phyloP scores from a whole-genome alignment of 2,888 invertebrate genomes.

The Axea sp. region DNA sequence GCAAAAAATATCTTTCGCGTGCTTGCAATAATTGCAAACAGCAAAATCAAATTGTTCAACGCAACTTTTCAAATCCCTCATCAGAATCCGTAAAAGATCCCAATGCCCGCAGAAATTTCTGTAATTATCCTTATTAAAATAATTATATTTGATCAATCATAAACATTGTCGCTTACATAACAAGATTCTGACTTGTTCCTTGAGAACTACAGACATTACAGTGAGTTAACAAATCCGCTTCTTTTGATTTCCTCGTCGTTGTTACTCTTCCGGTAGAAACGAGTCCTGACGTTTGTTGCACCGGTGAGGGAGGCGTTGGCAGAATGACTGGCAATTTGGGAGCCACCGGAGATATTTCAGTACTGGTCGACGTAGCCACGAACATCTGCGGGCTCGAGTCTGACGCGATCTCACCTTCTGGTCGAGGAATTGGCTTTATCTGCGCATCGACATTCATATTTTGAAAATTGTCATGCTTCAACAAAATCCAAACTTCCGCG shows the following conservation, averaged over 20 bases:
- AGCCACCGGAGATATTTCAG: conserved; percentile 72
- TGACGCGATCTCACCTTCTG: conserved; percentile 85
- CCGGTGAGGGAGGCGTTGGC: conserved; percentile 65
- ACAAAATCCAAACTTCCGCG: too few relatives aligned
- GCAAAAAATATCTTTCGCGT: too few relatives aligned
- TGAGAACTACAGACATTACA: conserved; percentile 85
- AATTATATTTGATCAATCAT: too few relatives aligned
- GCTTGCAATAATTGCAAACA: too few relatives aligned
- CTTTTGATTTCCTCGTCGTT: conserved; percentile 74
- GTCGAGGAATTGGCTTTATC: conserved; percentile 89
- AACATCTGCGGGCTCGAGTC: conserved; percentile 88
- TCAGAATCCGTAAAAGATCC: too few relatives aligned
- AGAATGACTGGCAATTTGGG: conserved; percentile 67
- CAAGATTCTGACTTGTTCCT: conserved; percentile 84
- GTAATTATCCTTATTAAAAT: too few relatives aligned
- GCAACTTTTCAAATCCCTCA: too few relatives aligned
- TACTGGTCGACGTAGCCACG: conserved; percentile 77
- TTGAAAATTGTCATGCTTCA: too few relatives aligned
- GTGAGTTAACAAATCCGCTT: conserved; percentile 80
- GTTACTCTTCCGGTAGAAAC: conserved; percentile 65
- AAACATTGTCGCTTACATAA: conserved; percentile 81
- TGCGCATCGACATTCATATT: conserved; percentile 72
- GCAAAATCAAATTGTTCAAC: too few relatives aligned
- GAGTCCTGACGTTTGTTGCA: conserved; percentile 67
- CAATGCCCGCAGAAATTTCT: too few relatives aligned